Base-by-base conservation (phyloP, 2,113 vertebrate genomes). In the Sphaerodactylus townsendi region DNA sequence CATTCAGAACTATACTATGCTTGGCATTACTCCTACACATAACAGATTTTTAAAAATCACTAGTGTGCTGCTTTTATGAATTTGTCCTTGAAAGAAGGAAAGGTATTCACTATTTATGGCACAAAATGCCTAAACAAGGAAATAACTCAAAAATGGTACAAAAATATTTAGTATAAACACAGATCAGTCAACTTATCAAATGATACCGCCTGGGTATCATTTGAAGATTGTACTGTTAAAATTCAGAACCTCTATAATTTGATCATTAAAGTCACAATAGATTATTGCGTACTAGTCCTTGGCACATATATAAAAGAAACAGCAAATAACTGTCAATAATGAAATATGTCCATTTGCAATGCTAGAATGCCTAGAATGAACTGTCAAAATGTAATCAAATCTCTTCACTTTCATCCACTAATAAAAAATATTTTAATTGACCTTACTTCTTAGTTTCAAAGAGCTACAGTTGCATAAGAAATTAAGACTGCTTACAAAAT, bases 21-120 rank as follows among this genome's bases (percentile, higher is more conserved):
- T 90, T 91, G 44, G 74, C 33, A 91, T 78, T 69, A 86, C 72
- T 85, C 88, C 23, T 37, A 77, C 19, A 72, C 3, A 85, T 75
- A 82, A n/a, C 82, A 59, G 68, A 88, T 79, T 71, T 35, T 59
- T 86, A 82, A 92, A 3, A 4, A 88, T 48, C 14, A 82, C 56
- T 78, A 10, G 82, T 92, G 89, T 68, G 77, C 21, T 41, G 77
- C 80, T 81, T 62, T 66, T 59, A 41, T 68, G 25, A 14, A 79
- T 19, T 77, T 33, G 56, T 37, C 44, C n/a, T 70, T 10, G 6
- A 8, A 7, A 25, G 50, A 66, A 39, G 48, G 13, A 71, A 78
- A 25, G 68, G 14, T 13, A 28, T 21, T 8, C 66, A 37, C 50
- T 53, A 77, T 84, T 84, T 88, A 85, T 68, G 66, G 82, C 72